Conservation (phyloP, 2,797 vertebrate species). For the Hyperoplus immaculatus region DNA sequence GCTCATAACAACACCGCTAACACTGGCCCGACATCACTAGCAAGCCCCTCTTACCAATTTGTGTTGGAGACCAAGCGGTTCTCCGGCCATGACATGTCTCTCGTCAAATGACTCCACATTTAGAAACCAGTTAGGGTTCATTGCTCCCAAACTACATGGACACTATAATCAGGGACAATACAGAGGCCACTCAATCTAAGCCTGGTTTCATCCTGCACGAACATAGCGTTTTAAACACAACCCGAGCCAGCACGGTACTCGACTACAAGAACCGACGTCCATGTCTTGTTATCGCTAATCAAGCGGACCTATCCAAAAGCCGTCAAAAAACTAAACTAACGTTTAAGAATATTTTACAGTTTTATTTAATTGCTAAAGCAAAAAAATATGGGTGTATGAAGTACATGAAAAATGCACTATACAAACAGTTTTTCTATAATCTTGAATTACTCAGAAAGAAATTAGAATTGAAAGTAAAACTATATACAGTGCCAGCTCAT, state of each 20-base stretch:
- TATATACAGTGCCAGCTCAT: neutral
- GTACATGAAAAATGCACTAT: conserved; percentile 68
- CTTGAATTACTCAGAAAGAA: conserved; percentile 43
- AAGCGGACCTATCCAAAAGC: conserved; percentile 40
- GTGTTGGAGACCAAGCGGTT: conserved; percentile 54
- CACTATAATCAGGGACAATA: conserved; percentile 74
- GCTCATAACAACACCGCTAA: conserved; percentile 34
- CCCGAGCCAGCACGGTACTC: conserved; percentile 40
- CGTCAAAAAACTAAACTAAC: conserved; percentile 31
- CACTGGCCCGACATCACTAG: conserved; percentile 51
- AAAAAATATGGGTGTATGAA: conserved; percentile 64
- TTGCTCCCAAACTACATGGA: conserved; percentile 67
- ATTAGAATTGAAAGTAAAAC: conserved; percentile 40
- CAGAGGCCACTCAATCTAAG: conserved; percentile 63
- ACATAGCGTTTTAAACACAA: conserved; percentile 53
- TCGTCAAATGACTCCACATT: conserved; percentile 66
- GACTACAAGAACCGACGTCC: conserved; percentile 53
- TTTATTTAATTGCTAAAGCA: conserved; percentile 64
- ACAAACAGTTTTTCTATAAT: conserved; percentile 59
- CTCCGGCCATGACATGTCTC: conserved; percentile 58
- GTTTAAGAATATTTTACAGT: conserved; percentile 56
- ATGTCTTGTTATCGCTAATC: conserved; percentile 47
- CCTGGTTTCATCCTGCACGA: conserved; percentile 58
- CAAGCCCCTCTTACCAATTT: conserved; percentile 60
- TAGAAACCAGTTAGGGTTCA: conserved; percentile 67